Percentiles rank a stretch among this genome's conserved stretches.
phyloP scores from a whole-genome alignment of 2,113 vertebrate genomes.

The Mobula birostris region DNA sequence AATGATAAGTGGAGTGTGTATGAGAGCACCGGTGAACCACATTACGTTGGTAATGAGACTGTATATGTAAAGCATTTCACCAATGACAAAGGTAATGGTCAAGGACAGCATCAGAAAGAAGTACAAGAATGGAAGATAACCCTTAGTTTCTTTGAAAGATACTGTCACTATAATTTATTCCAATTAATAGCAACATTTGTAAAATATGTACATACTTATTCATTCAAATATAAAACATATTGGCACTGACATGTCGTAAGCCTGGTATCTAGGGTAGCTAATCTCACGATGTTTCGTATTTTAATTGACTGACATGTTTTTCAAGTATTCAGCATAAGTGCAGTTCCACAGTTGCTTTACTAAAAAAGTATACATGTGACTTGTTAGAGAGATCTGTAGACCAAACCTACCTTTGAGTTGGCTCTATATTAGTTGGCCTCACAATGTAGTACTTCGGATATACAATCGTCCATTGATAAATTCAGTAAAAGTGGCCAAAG shows the following conservation, averaged over 20 bases:
- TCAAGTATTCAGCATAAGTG: background rate
- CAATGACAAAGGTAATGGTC: background rate
- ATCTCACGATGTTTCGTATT: background rate
- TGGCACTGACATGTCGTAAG: background rate
- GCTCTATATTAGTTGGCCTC: background rate
- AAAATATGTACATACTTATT: slow-evolving; percentile 5
- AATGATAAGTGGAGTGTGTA: background rate
- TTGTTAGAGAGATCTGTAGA: background rate
- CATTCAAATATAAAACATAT: slow-evolving; percentile 14
- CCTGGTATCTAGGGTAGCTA: background rate
- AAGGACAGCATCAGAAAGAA: background rate
- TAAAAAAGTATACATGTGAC: background rate
- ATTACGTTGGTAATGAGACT: background rate
- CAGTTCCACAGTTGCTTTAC: background rate
- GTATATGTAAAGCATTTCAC: slow-evolving; percentile 16
- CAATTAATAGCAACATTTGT: background rate
- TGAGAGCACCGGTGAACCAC: background rate
- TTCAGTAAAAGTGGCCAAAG: background rate
- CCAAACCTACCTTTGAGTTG: background rate
- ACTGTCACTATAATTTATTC: slow-evolving; percentile 22
- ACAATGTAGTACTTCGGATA: background rate
- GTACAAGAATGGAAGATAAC: background rate
- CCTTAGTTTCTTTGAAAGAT: background rate
- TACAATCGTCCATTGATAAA: background rate
- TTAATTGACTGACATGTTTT: background rate